These are phyloP conservation scores for Manduca sexta DNA, from an alignment of 1,140 invertebrate genomes.

Conservation along the genomic window DNA sequence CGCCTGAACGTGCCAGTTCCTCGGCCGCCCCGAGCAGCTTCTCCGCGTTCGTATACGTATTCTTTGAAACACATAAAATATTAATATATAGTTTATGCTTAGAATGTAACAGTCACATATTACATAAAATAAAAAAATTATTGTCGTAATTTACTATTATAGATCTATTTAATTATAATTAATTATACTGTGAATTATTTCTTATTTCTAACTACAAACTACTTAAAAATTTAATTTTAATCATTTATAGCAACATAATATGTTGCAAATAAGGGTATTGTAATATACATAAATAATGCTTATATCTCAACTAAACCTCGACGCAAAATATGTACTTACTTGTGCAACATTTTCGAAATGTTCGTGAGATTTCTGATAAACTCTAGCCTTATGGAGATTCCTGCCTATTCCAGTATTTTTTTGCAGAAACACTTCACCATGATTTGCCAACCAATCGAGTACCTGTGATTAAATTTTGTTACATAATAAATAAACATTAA, in stretches of 20 bases:
- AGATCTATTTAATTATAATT: too few relatives aligned
- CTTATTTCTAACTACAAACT: too few relatives aligned
- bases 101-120: not conserved
- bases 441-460: conserved; percentile 97
- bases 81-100: not conserved
- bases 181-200: too few relatives aligned
- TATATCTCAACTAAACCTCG: conserved; percentile 8
- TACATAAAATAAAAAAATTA: too few relatives aligned
- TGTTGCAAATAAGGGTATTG: too few relatives aligned
- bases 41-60: conserved; percentile 99
- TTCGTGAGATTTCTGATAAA: conserved; percentile 98
- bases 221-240: too few relatives aligned
- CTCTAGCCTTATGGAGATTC: conserved; percentile 93
- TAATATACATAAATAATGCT: not conserved
- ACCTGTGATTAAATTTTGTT: too few relatives aligned
- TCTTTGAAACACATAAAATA: conserved; percentile 76
- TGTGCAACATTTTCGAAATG: conserved; percentile 98
- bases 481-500: too few relatives aligned
- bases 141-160: too few relatives aligned
- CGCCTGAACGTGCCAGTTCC: conserved; percentile 95
- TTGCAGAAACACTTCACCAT: conserved; percentile 98
- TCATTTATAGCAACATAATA: too few relatives aligned
- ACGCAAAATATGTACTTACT: conserved; percentile 74
- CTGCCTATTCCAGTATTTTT: conserved; percentile 97
- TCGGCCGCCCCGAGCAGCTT: conserved; percentile 96